Percentiles rank a stretch among this genome's conserved stretches.
Conservation (phyloP, 2,888 invertebrate genomes). For the Nomada hirtipes region DNA sequence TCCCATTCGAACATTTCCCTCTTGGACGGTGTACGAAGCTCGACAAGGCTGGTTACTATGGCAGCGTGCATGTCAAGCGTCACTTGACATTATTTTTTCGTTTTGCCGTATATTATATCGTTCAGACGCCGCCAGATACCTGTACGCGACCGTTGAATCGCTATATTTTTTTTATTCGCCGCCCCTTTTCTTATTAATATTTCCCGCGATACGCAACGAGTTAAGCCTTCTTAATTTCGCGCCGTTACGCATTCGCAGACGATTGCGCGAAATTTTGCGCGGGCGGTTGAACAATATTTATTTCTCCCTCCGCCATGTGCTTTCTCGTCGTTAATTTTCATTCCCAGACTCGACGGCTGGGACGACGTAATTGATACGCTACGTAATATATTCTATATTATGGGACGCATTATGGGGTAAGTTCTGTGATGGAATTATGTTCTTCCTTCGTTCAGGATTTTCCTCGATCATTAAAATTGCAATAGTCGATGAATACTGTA, state of each 20-base stretch:
- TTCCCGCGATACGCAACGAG: not conserved
- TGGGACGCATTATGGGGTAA: not conserved
- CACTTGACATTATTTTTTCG: conserved; percentile 40
- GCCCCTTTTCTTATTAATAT: not conserved
- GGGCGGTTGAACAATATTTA: conserved; percentile 2
- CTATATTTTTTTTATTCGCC: not conserved
- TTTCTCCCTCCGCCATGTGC: not conserved
- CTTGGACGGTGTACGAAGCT: conserved; percentile 7
- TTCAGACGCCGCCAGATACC: conserved; percentile 4
- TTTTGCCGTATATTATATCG: conserved; percentile 16
- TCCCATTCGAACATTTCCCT: conserved; percentile 9
- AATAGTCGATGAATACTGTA: not conserved
- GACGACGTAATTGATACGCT: not conserved
- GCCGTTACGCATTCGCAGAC: not conserved
- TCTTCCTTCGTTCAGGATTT: not conserved
- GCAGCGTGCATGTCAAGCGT: conserved; percentile 22
- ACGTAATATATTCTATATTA: not conserved
- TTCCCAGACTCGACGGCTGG: not conserved
- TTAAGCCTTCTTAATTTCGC: not conserved
- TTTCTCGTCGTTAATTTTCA: conserved; percentile 14
- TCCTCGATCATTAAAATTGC: not conserved
- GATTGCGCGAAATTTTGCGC: not conserved
- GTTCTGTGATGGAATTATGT: not conserved
- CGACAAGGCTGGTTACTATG: conserved; percentile 11
- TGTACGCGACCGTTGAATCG: not conserved